Conservation (phyloP, 2,888 invertebrate genomes). For the Aphrophora alni region DNA sequence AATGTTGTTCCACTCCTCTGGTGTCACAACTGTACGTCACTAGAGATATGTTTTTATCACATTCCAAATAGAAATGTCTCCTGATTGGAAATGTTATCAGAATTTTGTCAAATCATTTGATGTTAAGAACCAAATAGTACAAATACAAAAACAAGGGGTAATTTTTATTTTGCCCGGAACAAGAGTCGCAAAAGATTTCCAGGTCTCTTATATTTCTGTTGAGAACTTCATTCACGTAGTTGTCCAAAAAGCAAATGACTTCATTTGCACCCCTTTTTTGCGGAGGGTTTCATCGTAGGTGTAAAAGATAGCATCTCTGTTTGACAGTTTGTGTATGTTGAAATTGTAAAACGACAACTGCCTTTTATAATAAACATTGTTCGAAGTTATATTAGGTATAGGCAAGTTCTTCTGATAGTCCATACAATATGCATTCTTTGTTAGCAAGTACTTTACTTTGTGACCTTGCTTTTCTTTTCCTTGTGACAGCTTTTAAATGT, state of each 20-base stretch:
- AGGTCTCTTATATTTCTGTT: constrained; percentile 26
- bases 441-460: not conserved
- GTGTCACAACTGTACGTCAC: constrained; percentile 46
- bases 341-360: constrained; percentile 30
- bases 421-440: constrained; percentile 9
- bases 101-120: constrained; percentile 25
- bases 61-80: constrained; percentile 47
- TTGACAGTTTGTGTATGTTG: constrained; percentile 31
- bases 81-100: constrained; percentile 36
- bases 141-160: constrained; percentile 40
- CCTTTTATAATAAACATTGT: constrained; percentile 36
- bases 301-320: constrained; percentile 40
- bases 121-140: constrained; percentile 37
- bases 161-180: constrained; percentile 45
- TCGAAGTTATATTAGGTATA: constrained; percentile 39
- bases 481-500: not conserved
- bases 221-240: constrained; percentile 43
- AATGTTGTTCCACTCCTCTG: constrained; percentile 44
- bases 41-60: constrained; percentile 45
- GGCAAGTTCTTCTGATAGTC: constrained; percentile 40
- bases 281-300: constrained; percentile 44
- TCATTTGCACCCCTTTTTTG: constrained; percentile 45
- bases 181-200: constrained; percentile 45
- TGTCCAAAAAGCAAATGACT: constrained; percentile 39
- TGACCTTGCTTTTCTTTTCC: not conserved